phyloP scores from a whole-genome alignment of 2,797 vertebrate genomes.

The Sebastolobus alascanus region DNA sequence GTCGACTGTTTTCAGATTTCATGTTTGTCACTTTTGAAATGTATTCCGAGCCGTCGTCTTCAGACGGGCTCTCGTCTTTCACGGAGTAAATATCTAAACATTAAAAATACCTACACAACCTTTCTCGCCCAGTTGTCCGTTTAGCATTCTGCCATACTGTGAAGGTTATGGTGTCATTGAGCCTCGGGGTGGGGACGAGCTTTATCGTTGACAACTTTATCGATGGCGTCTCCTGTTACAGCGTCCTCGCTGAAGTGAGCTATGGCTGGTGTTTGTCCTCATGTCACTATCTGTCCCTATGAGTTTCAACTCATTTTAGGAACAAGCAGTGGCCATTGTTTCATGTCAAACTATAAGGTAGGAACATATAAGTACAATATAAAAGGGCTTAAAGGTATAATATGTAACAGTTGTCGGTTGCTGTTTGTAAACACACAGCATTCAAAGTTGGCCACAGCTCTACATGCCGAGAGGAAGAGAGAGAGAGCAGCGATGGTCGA shows the following conservation, averaged over 20 bases:
- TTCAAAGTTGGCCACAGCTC: too few species aligned
- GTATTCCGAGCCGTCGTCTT: constrained; percentile 28
- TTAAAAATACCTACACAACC: constrained; percentile 25
- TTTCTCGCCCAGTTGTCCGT: constrained; percentile 6
- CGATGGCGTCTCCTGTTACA: not conserved
- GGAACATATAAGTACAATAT: not conserved
- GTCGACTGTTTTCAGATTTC: constrained; percentile 30
- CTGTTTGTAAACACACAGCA: too few species aligned
- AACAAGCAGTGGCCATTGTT: not conserved
- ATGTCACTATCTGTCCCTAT: not conserved
- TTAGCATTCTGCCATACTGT: not conserved
- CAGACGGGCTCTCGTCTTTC: constrained; percentile 20
- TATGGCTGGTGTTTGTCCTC: not conserved
- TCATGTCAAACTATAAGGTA: not conserved
- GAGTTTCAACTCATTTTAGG: not conserved
- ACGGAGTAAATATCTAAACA: constrained; percentile 41
- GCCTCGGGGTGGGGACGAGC: not conserved
- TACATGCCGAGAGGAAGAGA: too few species aligned
- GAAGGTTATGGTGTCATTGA: constrained; percentile 10
- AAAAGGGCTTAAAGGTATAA: not conserved
- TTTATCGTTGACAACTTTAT: constrained; percentile 37
- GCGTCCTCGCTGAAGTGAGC: constrained; percentile 19
- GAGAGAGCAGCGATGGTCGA: too few species aligned
- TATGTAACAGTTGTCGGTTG: too few species aligned
- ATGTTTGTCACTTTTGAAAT: constrained; percentile 52